Evolutionary conservation across 2,113 vertebrate genomes (phyloP).

Genomic region (Catharus minimus): DNA sequence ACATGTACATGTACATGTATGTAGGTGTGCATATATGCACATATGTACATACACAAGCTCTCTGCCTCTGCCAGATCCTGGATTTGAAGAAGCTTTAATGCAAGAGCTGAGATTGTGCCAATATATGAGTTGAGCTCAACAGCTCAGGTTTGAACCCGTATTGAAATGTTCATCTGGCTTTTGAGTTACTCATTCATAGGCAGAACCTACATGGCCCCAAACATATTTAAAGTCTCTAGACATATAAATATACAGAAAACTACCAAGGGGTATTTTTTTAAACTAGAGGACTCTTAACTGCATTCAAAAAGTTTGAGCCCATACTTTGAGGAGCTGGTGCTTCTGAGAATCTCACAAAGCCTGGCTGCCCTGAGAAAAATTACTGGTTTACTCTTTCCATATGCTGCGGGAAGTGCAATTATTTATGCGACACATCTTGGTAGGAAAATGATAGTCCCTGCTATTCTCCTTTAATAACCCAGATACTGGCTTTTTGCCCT

Average conservation of each 20-base stretch:
- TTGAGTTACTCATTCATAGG: not conserved
- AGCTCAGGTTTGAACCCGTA: not conserved
- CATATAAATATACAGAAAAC: not conserved
- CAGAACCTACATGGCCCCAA: not conserved
- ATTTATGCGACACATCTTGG: not conserved
- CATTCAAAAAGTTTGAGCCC: not conserved
- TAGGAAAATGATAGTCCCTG: not conserved
- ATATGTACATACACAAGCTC: not conserved
- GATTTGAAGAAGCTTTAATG: not conserved
- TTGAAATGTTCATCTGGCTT: not conserved
- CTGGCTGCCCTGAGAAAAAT: not conserved
- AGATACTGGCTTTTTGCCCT: not conserved
- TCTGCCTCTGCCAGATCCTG: not conserved
- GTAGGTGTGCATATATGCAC: accelerated
- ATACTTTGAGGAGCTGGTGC: not conserved
- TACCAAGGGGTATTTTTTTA: not conserved
- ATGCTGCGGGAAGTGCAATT: not conserved
- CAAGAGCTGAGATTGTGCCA: not conserved
- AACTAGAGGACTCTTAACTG: not conserved
- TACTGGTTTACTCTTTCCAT: not conserved
- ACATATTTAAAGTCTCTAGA: not conserved
- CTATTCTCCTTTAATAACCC: not conserved
- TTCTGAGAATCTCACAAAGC: not conserved
- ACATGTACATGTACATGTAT: too few relatives aligned
- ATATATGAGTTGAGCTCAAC: not conserved